These are phyloP conservation scores for Ambastaia sidthimunki DNA, from an alignment of 2,797 vertebrate genomes.

Conservation along the genomic window DNA sequence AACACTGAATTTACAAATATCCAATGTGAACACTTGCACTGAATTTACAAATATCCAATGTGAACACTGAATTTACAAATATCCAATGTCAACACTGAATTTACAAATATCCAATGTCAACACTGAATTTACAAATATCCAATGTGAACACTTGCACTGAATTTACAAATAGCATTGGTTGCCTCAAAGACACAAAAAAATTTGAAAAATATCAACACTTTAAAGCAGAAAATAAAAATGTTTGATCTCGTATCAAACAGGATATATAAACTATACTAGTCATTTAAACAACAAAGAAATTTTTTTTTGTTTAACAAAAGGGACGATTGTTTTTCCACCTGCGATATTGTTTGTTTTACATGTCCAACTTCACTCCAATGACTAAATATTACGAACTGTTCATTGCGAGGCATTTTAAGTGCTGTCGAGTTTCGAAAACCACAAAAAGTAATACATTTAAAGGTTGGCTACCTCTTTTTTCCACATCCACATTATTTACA, in stretches of 20 bases:
- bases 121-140: no score
- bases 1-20: no score
- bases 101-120: no score
- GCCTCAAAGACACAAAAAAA: background rate
- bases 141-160: background rate
- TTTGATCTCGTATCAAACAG: conserved; percentile 25
- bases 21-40: no score
- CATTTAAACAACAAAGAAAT: conserved; percentile 21
- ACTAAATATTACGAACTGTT: conserved; percentile 5
- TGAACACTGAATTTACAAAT: no score
- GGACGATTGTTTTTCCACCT: conserved; percentile 13
- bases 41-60: no score
- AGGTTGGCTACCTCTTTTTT: background rate
- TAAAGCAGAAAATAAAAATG: background rate
- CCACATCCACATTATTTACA: conserved; percentile 19
- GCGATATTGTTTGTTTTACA: conserved; percentile 1
- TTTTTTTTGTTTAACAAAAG: background rate
- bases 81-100: no score
- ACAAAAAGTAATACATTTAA: conserved; percentile 1
- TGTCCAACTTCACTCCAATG: background rate
- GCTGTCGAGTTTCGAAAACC: background rate
- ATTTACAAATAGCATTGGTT: conserved; percentile 8
- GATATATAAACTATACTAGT: background rate
- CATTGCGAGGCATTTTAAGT: background rate
- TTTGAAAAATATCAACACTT: background rate